Base-by-base conservation (phyloP, 2,888 invertebrate species). In the Chaetogeoica ovagalla region DNA sequence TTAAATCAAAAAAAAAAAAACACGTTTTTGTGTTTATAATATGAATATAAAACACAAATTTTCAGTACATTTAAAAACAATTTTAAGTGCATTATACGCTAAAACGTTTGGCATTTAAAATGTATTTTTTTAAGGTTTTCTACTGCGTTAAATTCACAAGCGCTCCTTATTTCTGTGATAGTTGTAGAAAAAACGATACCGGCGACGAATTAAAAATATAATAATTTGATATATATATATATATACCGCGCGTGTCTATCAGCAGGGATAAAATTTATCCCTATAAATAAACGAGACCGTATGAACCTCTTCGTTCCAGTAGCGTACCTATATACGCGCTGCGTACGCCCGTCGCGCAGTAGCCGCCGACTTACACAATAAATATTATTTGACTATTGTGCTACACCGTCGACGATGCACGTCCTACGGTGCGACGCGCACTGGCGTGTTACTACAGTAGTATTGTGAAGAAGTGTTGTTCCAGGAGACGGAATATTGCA, bases 401-500 rank as follows among this genome's bases (percentile, higher is more conserved):
- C 6, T 11, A 15, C 13, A 66, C 66, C 43, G 43, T 66, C 66
- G 43, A 21, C 43, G 43, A 21, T 15, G 21, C 19, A 4, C 4
- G n/a, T 19, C 23, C 21, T 2, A 59, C 57, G 69, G 30, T 17
- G 23, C 5, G 19, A 55, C 6, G 19, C 13, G 19, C 19, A 19
- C 7, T 19, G 0, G 5, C 19, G 17, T 48, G 13, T 48, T 13
- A 3, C 2, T 48, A 48, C 11, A 48, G 11, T 9, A 13, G 48
- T 48, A 48, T 48, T 48, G 48, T 48, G 48, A 52, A 69, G 62
- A 79, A 55, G 77, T 62, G 69, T 69, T 70, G 62, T 74, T n/a
- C 4, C 15, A 66, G 39, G 39, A 75, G 39, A 62, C 19, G 21
- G 69, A 77, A 79, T 70, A 70, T 79, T 79, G 77, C 77, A 55